phyloP scores from a whole-genome alignment of 2,113 vertebrate species.

The Gambusia affinis region DNA sequence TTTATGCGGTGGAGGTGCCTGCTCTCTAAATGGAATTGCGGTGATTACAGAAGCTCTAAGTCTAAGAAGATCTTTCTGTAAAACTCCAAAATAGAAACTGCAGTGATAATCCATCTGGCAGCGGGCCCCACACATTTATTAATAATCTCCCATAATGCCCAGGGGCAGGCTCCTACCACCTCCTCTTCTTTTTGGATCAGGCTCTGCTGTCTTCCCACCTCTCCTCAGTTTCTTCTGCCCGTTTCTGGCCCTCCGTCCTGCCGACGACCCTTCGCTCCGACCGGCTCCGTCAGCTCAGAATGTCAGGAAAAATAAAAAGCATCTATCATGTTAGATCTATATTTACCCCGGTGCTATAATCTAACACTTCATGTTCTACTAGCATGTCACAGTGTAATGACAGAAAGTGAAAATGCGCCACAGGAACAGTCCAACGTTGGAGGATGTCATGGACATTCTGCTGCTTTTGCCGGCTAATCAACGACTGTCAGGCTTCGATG shows the following conservation, averaged over 20 bases:
- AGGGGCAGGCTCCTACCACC: slow-evolving; percentile 10
- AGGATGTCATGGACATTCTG: neutral
- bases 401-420: neutral
- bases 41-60: neutral
- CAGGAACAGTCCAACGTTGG: neutral
- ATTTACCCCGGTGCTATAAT: neutral
- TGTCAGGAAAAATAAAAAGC: neutral
- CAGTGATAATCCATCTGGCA: slow-evolving; percentile 8
- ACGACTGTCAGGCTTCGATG: slow-evolving; percentile 4
- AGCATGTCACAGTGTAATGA: neutral
- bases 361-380: neutral
- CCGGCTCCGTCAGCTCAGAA: neutral
- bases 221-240: slow-evolving; percentile 1
- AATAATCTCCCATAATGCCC: slow-evolving; percentile 45
- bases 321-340: neutral
- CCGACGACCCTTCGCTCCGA: neutral
- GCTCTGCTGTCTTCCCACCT: slow-evolving; percentile 6
- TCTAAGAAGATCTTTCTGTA: neutral
- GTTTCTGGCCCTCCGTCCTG: neutral
- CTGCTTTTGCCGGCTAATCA: neutral
- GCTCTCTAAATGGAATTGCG: neutral
- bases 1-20: neutral
- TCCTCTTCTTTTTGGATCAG: neutral
- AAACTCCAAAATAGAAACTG: neutral
- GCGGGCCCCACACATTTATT: slow-evolving; percentile 14